These are phyloP conservation scores for Indicator indicator DNA, from an alignment of 2,113 vertebrate species.

Conservation along the genomic window DNA sequence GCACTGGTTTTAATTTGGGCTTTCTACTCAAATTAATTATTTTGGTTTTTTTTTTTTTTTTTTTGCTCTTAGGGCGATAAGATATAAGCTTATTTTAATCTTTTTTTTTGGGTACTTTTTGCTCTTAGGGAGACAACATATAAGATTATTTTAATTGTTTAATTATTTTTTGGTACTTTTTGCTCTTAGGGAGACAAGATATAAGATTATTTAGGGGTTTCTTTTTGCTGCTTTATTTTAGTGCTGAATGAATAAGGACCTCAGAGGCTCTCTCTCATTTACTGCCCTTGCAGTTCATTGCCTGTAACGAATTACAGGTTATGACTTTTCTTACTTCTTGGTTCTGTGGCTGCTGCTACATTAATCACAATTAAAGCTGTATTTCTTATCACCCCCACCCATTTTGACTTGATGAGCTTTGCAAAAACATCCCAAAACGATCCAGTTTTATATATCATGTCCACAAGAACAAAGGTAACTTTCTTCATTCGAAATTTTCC, in stretches of 20 bases:
- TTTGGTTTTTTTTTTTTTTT: not conserved
- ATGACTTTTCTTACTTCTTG: not conserved
- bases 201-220: not conserved
- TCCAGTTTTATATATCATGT: not conserved
- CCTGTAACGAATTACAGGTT: not conserved
- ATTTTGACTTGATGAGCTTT: not conserved
- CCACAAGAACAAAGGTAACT: not conserved
- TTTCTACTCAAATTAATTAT: not conserved
- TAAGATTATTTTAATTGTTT: too few species aligned
- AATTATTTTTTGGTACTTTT: too few species aligned
- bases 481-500: not conserved
- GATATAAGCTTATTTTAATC: too few species aligned
- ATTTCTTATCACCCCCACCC: not conserved
- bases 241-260: not conserved
- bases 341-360: not conserved
- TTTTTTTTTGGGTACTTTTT: too few species aligned
- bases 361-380: not conserved
- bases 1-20: not conserved
- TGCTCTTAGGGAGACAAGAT: fast-evolving
- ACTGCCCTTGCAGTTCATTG: not conserved
- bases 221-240: not conserved
- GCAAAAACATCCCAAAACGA: not conserved
- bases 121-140: too few species aligned
- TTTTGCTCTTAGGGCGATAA: too few species aligned
- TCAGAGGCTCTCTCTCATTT: not conserved